phyloP scores from a whole-genome alignment of 2,888 invertebrate species.

The Anodontia alba region DNA sequence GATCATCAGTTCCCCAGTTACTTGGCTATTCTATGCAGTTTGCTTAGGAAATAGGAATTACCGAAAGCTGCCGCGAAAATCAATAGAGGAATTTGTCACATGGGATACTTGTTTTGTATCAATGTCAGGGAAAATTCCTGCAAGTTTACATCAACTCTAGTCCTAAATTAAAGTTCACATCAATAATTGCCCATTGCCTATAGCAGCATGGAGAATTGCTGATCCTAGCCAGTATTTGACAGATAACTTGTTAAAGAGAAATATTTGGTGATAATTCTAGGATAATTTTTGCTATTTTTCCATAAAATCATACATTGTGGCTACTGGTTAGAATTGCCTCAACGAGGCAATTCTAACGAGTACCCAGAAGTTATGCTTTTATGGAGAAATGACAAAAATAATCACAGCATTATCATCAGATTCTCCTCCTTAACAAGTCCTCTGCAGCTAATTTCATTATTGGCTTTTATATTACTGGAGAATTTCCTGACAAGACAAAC shows the following conservation, averaged over 20 bases:
- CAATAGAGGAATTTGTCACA: slow-evolving; percentile 54
- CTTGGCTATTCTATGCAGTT: background rate
- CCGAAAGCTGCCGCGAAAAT: slow-evolving; percentile 25
- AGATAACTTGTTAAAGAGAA: too few species aligned
- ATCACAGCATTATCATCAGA: too few species aligned
- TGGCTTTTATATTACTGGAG: slow-evolving; percentile 14
- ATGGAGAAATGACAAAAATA: too few species aligned
- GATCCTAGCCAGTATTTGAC: background rate
- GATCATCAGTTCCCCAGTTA: background rate
- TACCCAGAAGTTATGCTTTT: too few species aligned
- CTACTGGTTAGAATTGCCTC: too few species aligned
- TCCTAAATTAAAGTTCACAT: slow-evolving; percentile 13
- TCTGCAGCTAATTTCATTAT: slow-evolving; percentile 14
- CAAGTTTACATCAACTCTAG: slow-evolving; percentile 35
- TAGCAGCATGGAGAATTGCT: background rate
- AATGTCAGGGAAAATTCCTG: slow-evolving; percentile 42
- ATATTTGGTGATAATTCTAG: too few species aligned
- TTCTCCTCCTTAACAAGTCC: too few species aligned
- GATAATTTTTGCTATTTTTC: too few species aligned
- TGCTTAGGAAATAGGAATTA: background rate
- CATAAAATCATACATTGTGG: too few species aligned
- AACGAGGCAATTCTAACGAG: too few species aligned
- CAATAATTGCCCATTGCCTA: background rate
- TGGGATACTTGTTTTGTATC: slow-evolving; percentile 53
- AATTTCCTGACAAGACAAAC: background rate